These are phyloP conservation scores for Vesta saturnalis DNA, from an alignment of 2,888 invertebrate genomes.

Conservation along the genomic window DNA sequence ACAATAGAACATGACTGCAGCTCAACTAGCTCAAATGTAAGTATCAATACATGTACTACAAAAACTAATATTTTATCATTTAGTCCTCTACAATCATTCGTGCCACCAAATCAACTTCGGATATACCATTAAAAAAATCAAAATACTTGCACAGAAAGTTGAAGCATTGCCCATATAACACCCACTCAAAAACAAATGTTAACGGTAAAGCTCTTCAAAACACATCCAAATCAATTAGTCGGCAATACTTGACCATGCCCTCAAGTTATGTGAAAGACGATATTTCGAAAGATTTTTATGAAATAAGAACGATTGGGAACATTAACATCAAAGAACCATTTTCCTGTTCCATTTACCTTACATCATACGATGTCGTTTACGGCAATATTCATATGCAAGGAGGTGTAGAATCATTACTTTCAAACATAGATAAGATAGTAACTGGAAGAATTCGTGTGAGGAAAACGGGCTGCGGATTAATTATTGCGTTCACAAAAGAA, in stretches of 20 bases:
- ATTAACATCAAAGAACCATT: constrained; percentile 18
- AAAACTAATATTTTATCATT: neutral
- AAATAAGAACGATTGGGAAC: constrained; percentile 20
- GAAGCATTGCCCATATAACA: no score
- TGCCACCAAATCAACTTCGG: neutral
- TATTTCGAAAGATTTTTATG: constrained; percentile 8
- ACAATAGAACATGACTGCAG: neutral
- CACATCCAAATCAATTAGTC: no score
- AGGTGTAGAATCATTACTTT: constrained; percentile 36
- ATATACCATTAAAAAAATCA: constrained; percentile 5
- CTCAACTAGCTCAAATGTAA: constrained; percentile 2
- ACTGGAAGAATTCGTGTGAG: constrained; percentile 40
- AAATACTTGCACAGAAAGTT: neutral
- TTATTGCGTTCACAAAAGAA: constrained; percentile 59
- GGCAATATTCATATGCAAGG: constrained; percentile 29
- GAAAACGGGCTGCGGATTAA: constrained; percentile 57
- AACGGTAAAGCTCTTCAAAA: no score
- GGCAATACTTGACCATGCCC: no score
- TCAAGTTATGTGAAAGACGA: no score
- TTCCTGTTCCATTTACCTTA: constrained; percentile 40
- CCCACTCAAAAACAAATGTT: no score
- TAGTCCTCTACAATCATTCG: neutral
- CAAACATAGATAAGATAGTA: constrained; percentile 39
- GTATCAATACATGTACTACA: neutral
- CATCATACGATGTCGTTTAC: constrained; percentile 36